Percentiles rank a stretch among this genome's conserved stretches.
phyloP scores from a whole-genome alignment of 1,140 invertebrate species.

The Melanaphis sacchari region DNA sequence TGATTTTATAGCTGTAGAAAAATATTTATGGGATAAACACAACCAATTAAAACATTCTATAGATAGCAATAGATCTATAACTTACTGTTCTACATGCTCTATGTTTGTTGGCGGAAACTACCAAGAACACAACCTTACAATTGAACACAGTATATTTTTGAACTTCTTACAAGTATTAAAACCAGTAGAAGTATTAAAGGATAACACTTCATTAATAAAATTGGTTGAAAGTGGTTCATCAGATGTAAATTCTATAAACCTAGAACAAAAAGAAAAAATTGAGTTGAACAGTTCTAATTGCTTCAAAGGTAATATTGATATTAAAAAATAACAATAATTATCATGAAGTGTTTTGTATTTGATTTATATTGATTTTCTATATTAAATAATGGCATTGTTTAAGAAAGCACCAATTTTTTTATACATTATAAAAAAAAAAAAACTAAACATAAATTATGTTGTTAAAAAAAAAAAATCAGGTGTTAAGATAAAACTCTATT shows the following conservation, averaged over 20 bases:
- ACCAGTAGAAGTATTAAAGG: neutral
- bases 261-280: neutral
- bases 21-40: neutral
- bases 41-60: neutral
- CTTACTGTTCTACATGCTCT: slow-evolving; percentile 7
- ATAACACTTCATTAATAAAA: neutral
- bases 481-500: no score
- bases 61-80: neutral
- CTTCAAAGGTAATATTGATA: neutral
- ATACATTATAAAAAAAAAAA: no score
- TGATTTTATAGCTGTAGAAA: neutral
- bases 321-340: neutral
- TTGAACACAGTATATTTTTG: neutral
- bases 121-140: neutral
- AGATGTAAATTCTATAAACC: neutral
- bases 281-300: neutral
- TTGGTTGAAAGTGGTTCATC: neutral
- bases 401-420: neutral
- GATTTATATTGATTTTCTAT: neutral
- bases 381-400: neutral
- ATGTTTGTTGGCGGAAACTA: neutral
- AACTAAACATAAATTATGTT: no score
- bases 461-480: no score
- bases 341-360: neutral
- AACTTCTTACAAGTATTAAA: neutral